These are phyloP conservation scores for Musca vetustissima DNA, from an alignment of 1,140 invertebrate genomes.

Conservation along the genomic window DNA sequence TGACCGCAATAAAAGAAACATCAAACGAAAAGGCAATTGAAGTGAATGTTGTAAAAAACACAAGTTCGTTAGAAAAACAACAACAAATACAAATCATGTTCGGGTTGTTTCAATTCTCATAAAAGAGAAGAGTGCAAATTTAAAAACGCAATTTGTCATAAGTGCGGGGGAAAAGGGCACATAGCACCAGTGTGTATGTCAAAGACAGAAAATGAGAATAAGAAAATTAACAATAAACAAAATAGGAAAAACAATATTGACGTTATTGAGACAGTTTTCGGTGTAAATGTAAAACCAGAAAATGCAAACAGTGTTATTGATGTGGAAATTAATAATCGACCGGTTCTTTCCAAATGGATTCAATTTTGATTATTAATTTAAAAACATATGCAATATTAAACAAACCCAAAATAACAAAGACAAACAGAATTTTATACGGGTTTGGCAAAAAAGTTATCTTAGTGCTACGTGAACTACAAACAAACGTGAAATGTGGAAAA, in stretches of 20 bases:
- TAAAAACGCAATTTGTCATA: constrained; percentile 10
- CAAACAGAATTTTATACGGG: constrained; percentile 4
- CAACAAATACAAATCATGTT: constrained; percentile 19
- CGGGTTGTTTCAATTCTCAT: constrained; percentile 13
- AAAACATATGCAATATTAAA: constrained; percentile 4
- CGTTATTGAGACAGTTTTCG: constrained; percentile 13
- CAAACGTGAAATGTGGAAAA: constrained; percentile 15
- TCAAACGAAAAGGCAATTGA: no score
- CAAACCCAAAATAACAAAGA: neutral
- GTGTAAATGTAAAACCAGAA: neutral
- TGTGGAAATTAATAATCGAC: constrained; percentile 4
- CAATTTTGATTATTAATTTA: constrained; percentile 8
- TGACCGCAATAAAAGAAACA: no score
- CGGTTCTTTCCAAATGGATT: constrained; percentile 21
- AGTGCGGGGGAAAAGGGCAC: constrained; percentile 15
- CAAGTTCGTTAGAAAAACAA: neutral
- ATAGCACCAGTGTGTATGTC: no score
- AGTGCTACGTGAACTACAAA: constrained; percentile 6
- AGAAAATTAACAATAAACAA: no score
- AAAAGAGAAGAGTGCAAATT: constrained; percentile 22
- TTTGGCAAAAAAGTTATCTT: constrained; percentile 3
- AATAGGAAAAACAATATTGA: constrained; percentile 1
- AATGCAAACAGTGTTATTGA: constrained; percentile 8
- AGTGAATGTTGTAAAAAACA: no score
- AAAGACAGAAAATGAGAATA: no score